Conservation (phyloP, 2,797 vertebrate genomes). For the Gallinago nigripennis region DNA sequence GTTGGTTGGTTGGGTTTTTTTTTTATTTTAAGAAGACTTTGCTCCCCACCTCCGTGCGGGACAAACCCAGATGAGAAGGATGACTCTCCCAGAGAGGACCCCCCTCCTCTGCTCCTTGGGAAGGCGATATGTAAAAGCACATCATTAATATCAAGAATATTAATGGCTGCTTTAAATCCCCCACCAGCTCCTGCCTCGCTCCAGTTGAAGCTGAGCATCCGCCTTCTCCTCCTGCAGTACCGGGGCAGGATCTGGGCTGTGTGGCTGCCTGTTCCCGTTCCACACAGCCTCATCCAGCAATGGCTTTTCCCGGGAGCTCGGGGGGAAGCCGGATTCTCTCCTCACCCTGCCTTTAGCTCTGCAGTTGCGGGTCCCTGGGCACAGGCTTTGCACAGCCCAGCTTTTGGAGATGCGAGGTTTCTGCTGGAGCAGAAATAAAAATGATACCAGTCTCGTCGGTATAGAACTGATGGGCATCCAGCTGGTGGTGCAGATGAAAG, state of each 20-base stretch:
- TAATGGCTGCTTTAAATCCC: not conserved
- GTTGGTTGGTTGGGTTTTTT: not conserved
- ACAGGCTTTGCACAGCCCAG: not conserved
- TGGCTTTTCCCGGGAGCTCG: not conserved
- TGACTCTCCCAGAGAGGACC: not conserved
- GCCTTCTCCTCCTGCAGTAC: rapidly evolving
- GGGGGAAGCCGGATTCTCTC: rapidly evolving
- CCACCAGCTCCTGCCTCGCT: too few species aligned
- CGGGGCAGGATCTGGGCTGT: not conserved
- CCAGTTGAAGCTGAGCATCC: not conserved
- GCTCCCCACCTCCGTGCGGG: rapidly evolving
- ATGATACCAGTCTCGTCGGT: rapidly evolving
- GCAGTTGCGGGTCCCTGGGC: too few species aligned
- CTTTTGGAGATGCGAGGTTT: not conserved
- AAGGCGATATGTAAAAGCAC: not conserved
- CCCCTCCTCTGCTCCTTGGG: not conserved
- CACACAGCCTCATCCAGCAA: rapidly evolving
- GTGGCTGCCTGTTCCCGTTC: not conserved
- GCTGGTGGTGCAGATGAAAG: not conserved
- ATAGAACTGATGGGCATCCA: rapidly evolving
- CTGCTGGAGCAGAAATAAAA: not conserved
- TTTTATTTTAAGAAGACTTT: not conserved
- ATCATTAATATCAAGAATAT: not conserved
- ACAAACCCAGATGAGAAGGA: rapidly evolving
- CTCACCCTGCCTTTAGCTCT: rapidly evolving